Evolutionary conservation across 2,888 invertebrate genomes (phyloP).

Genomic region (Busseola fusca): DNA sequence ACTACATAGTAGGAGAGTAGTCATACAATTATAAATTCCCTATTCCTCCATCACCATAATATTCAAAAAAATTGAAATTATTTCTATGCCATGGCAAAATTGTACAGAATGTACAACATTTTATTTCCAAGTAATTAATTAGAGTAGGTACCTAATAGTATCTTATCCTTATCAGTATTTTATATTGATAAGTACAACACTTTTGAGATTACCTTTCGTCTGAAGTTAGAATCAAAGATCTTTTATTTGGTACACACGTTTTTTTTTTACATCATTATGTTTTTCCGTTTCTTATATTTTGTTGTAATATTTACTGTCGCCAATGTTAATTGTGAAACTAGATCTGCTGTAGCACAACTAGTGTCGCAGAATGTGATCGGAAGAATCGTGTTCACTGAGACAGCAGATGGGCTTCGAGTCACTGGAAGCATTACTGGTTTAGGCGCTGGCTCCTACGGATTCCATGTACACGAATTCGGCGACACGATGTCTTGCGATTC

Average conservation of each 20-base stretch:
- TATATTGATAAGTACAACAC: conserved; percentile 18
- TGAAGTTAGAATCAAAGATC: conserved; percentile 10
- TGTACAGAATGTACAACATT: background rate
- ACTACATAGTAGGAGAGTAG: no score
- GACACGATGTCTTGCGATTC: conserved; percentile 87
- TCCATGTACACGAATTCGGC: conserved; percentile 90
- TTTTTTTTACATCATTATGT: conserved; percentile 33
- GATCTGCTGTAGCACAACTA: conserved; percentile 74
- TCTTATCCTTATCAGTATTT: conserved; percentile 48
- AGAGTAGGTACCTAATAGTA: conserved; percentile 9
- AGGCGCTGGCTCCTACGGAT: conserved; percentile 88
- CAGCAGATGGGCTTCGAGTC: conserved; percentile 81
- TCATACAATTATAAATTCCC: background rate
- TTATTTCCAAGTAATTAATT: conserved; percentile 1
- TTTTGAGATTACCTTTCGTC: conserved; percentile 6
- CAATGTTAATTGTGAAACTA: conserved; percentile 43
- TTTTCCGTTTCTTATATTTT: conserved; percentile 32
- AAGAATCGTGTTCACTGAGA: conserved; percentile 82
- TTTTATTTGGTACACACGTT: conserved; percentile 25
- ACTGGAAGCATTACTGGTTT: conserved; percentile 87
- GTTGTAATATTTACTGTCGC: conserved; percentile 20
- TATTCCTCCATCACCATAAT: background rate
- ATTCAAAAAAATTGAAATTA: no score
- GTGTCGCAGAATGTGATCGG: conserved; percentile 69
- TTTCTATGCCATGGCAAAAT: background rate